Evolutionary conservation across 2,888 invertebrate genomes (phyloP), one percentile per base, ranked within the genome.

Genomic region (Hypsopygia costalis): DNA sequence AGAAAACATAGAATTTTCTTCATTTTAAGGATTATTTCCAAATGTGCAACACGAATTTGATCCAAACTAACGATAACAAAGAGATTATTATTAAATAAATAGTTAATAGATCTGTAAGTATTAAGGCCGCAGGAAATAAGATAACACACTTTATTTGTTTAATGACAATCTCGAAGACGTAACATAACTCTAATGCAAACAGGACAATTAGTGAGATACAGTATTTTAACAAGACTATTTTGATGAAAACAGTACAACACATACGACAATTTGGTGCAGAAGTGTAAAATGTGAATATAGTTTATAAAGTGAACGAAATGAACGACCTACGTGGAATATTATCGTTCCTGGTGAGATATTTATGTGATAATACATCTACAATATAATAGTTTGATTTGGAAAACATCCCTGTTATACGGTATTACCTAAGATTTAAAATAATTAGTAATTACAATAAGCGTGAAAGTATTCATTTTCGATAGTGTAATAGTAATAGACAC

Each of bases 121-220:
- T 49, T 48, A 49, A 66, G 55, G 55, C 57, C 66, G 64, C 68
- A 80, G 85, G 83, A 86, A 83, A 82, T 72, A 68, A 61, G 66
- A 58, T 76, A 74, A 82, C 81, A 81, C 10, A 68, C 62, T 47
- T 46, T 86, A 76, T 87, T 88, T 86, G 62, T 53, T 52, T 69
- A 68, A 52, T 62, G 77, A 78, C 79, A 62, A 49, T 56, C 67
- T 82, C 83, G 81, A 36, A 54, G 46, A 74, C 70, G 74, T 80
- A 75, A 69, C 71, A 52, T 62, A 58, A 58, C 52, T 56, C 61
- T 64, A 75, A 58, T 68, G 68, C 65, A 65, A 78, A 81, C 71
- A 82, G 62, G 50, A 59, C 51, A 62, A 64, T 66, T 68, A 67
- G 56, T 58, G 53, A 62, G 59, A 63, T 72, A 72, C 62, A 70